Conservation (phyloP, 2,797 vertebrate species). For the Nyctibius grandis region DNA sequence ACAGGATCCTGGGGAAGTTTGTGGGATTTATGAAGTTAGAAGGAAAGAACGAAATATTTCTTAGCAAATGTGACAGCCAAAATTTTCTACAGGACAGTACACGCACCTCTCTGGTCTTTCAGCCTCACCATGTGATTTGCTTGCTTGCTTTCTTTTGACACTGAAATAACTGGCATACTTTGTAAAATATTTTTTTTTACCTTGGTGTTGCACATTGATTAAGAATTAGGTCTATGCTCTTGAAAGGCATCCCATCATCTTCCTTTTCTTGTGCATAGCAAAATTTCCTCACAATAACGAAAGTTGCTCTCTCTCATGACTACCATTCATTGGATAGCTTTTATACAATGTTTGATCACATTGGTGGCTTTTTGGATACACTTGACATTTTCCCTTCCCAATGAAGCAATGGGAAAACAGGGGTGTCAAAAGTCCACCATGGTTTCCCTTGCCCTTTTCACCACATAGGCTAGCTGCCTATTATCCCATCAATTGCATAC, state of each 20-base stretch:
- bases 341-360: background rate
- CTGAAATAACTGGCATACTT: background rate
- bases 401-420: background rate
- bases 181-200: background rate
- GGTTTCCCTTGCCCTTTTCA: background rate
- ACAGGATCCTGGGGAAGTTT: background rate
- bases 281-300: background rate
- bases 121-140: background rate
- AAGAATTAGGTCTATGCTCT: background rate
- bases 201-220: background rate
- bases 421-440: background rate
- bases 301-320: background rate
- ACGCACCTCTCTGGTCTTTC: background rate
- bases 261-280: background rate
- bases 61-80: background rate
- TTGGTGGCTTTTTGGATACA: background rate
- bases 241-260: background rate
- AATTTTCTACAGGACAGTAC: background rate
- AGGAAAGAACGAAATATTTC: background rate
- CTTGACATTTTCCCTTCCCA: background rate
- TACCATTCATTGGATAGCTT: background rate
- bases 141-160: background rate
- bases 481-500: background rate
- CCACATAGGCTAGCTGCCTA: fast-evolving
- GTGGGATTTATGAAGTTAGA: background rate